Evolutionary conservation across 2,797 vertebrate species (phyloP).

Genomic region (Ambastaia sidthimunki): DNA sequence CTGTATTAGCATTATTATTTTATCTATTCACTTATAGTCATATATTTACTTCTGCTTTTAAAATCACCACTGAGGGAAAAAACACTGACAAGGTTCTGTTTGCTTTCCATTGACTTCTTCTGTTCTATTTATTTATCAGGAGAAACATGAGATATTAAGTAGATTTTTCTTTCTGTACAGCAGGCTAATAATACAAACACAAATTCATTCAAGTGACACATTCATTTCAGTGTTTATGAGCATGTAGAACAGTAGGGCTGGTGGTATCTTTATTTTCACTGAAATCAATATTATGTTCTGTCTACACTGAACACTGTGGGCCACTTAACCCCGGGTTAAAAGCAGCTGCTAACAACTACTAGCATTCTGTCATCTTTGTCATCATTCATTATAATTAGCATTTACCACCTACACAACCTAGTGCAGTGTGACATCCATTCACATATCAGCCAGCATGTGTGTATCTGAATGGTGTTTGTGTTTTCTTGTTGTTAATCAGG

Average conservation of each 20-base stretch:
- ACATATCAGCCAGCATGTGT: no score
- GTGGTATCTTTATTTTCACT: background rate
- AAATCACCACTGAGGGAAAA: no score
- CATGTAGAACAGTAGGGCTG: background rate
- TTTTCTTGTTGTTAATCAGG: constrained; percentile 70
- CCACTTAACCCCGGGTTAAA: constrained; percentile 12
- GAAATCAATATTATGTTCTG: background rate
- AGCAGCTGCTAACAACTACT: constrained; percentile 3
- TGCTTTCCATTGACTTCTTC: no score
- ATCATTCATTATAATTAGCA: background rate
- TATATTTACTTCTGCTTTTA: no score
- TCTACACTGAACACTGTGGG: background rate
- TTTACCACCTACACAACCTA: background rate
- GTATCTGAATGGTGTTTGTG: background rate
- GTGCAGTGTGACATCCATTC: no score
- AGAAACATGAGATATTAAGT: no score
- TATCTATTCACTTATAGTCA: no score
- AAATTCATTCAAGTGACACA: background rate
- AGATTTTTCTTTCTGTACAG: no score
- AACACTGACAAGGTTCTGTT: no score
- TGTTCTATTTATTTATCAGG: no score
- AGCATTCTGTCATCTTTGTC: background rate
- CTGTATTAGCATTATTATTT: no score
- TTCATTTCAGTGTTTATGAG: background rate
- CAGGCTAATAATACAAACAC: no score